Conservation (phyloP, 2,797 vertebrate species). For the Pagetopsis macropterus region DNA sequence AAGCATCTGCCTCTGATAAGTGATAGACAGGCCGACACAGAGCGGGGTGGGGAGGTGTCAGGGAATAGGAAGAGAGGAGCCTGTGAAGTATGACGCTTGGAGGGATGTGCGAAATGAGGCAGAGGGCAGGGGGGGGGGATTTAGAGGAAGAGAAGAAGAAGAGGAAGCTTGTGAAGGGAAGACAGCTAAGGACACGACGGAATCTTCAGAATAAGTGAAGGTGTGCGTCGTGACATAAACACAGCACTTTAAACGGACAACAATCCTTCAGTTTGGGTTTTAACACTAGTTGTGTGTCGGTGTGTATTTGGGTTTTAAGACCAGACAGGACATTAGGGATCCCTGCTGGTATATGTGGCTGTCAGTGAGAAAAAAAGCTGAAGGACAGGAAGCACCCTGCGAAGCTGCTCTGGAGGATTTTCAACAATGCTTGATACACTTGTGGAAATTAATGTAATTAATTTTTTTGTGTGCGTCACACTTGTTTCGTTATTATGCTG, state of each 20-base stretch:
- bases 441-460: conserved; percentile 32
- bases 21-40: conserved; percentile 55
- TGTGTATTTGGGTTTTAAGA: conserved; percentile 14
- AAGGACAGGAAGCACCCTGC: conserved; percentile 46
- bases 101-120: conserved; percentile 59
- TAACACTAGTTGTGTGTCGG: neutral
- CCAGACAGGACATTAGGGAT: conserved; percentile 36
- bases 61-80: conserved; percentile 27
- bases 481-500: conserved; percentile 30
- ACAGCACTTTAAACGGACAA: conserved; percentile 2
- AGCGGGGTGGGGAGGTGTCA: conserved; percentile 26
- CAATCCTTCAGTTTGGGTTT: conserved; percentile 9
- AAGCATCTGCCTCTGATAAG: conserved; percentile 49
- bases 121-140: conserved; percentile 21
- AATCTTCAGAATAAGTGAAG: conserved; percentile 27
- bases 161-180: conserved; percentile 28
- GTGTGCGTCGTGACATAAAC: conserved; percentile 20
- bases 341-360: conserved; percentile 53
- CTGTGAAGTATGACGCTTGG: conserved; percentile 58
- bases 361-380: conserved; percentile 20
- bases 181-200: conserved; percentile 50
- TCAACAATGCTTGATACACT: conserved; percentile 12
- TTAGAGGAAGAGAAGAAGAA: conserved; percentile 20
- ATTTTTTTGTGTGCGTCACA: conserved; percentile 12
- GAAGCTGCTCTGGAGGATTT: conserved; percentile 29